These are phyloP conservation scores for Hydropsyche tenuis DNA, from an alignment of 1,140 invertebrate species.

Conservation along the genomic window DNA sequence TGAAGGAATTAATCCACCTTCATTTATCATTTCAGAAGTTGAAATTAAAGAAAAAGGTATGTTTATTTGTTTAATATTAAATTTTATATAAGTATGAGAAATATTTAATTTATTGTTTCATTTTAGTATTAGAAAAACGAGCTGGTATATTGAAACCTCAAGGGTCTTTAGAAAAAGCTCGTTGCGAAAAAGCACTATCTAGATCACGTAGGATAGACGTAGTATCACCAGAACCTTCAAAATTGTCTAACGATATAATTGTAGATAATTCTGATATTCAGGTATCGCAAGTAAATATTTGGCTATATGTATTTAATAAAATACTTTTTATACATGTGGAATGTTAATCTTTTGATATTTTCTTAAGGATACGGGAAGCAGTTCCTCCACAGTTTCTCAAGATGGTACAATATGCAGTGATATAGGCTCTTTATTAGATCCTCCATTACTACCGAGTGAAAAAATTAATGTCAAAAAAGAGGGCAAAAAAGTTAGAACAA, in stretches of 20 bases:
- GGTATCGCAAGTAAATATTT: neutral
- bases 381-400: constrained; percentile 49
- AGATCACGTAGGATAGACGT: constrained; percentile 51
- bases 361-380: constrained; percentile 45
- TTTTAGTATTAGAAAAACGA: constrained; percentile 63
- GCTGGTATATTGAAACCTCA: constrained; percentile 75
- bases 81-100: neutral
- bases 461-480: constrained; percentile 36
- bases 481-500: constrained; percentile 61
- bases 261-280: constrained; percentile 37
- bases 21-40: constrained; percentile 58
- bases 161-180: constrained; percentile 68
- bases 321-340: neutral
- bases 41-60: constrained; percentile 60
- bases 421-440: constrained; percentile 44
- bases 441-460: constrained; percentile 24
- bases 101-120: neutral
- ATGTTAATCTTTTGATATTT: neutral
- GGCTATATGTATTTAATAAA: neutral
- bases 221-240: constrained; percentile 52
- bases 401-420: constrained; percentile 46
- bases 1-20: constrained; percentile 47
- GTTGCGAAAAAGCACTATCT: constrained; percentile 62
- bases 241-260: constrained; percentile 9
- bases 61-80: neutral